These are phyloP conservation scores for Boloria euphrosyne DNA, from an alignment of 2,888 invertebrate species.

Conservation along the genomic window DNA sequence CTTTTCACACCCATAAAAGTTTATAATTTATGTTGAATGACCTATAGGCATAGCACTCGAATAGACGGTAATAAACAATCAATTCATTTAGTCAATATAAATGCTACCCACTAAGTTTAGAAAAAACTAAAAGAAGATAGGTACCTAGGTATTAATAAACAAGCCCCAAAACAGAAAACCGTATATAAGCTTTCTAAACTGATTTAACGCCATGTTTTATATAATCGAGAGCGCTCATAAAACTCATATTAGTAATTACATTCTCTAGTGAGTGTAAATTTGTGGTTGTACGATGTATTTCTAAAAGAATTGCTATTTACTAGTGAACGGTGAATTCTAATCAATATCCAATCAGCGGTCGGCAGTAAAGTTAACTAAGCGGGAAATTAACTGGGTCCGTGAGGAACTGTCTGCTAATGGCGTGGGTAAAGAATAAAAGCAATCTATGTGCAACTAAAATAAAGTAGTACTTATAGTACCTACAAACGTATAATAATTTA, in stretches of 20 bases:
- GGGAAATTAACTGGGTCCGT: conserved; percentile 73
- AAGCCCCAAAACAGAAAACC: conserved; percentile 5
- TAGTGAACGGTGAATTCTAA: conserved; percentile 73
- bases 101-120: too few relatives aligned
- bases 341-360: conserved; percentile 78
- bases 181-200: conserved; percentile 42
- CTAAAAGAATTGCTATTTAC: conserved; percentile 73
- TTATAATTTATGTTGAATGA: too few relatives aligned
- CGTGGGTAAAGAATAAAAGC: conserved; percentile 17
- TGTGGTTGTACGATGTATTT: conserved; percentile 71
- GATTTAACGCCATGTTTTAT: conserved; percentile 70
- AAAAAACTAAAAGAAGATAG: too few relatives aligned
- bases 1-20: too few relatives aligned
- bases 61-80: too few relatives aligned
- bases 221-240: conserved; percentile 72
- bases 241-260: conserved; percentile 71
- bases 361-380: conserved; percentile 80
- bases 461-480: background rate
- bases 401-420: conserved; percentile 46
- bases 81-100: too few relatives aligned
- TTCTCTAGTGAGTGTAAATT: conserved; percentile 77
- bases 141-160: background rate
- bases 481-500: conserved; percentile 13
- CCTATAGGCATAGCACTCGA: too few relatives aligned
- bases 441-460: conserved; percentile 2